Evolutionary conservation across 2,888 invertebrate genomes (phyloP), one percentile per base, ranked within the genome.

Genomic region (Epinotia bilunana): DNA sequence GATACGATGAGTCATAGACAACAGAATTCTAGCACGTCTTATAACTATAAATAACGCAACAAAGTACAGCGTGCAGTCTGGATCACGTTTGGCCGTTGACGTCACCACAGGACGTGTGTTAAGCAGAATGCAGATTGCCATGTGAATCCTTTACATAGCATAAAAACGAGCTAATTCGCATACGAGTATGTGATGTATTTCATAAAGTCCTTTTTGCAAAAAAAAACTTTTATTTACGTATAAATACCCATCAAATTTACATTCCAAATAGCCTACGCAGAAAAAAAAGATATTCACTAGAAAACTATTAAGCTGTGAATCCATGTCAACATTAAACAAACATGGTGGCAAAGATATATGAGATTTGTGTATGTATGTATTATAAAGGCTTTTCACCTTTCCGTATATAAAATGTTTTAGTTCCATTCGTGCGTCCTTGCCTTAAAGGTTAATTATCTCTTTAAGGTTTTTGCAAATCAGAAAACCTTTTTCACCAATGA

Each of bases 81-180:
- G 86, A 89, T 84, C 86, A 84, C 84, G 85, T 82, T 77, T 84
- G 87, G 83, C 79, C 81, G 83, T 81, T 85, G 87, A 88, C 89
- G 87, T 88, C 87, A 88, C 80, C 84, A 80, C 70, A 78, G 77
- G 80, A 79, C 79, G 79, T 80, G 78, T 76, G 77, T 77, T 63
- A 55, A 72, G 68, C 68, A 73, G 76, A 70, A 75, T 74, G 73
- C 68, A 67, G 43, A 70, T 58, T 58, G 49, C 55, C 16, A 23
- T 67, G 28, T 18, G 12, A 33, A 33, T 65, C n/a, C 6, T 61
- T n/a, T 11, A 9, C 20, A 49, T 12, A 49, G 16, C 16, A 16
- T 9, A 53, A 53, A n/a, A 53, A 53, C 5, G 6, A n/a, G 49
- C 16, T 16, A 33, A 6, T 3, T 5, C n/a, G n/a, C 0, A 7